Conservation (phyloP, 2,797 vertebrate genomes). For the Streptopelia turtur region DNA sequence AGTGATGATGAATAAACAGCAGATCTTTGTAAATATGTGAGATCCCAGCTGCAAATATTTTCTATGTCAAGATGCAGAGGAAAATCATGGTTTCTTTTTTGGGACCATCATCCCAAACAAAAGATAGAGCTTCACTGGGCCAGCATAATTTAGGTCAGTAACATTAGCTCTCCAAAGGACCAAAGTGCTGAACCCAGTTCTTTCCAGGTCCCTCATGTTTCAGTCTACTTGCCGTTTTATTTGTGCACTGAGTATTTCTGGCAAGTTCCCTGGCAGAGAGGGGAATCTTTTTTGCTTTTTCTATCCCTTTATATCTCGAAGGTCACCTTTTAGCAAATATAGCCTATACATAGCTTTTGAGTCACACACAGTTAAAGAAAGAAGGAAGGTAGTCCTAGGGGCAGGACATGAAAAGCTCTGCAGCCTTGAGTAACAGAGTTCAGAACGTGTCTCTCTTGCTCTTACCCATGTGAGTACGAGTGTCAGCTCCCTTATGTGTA, state of each 20-base stretch:
- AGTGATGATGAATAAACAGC: neutral
- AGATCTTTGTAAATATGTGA: neutral
- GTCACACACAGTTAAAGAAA: neutral
- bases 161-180: neutral
- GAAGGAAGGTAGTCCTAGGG: neutral
- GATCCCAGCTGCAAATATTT: neutral
- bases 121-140: neutral
- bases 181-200: rapidly evolving
- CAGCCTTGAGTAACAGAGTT: neutral
- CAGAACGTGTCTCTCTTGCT: neutral
- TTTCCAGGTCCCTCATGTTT: neutral
- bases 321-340: neutral
- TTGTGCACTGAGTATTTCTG: neutral
- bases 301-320: neutral
- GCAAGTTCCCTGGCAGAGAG: neutral
- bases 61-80: neutral
- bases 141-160: neutral
- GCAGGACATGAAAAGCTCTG: neutral
- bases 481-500: neutral
- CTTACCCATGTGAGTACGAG: rapidly evolving
- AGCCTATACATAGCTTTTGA: neutral
- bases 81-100: neutral
- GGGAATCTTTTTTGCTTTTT: neutral
- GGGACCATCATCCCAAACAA: neutral
- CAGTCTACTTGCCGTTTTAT: neutral